Conservation (phyloP, 2,113 vertebrate genomes). For the Sarotherodon lohbergeri region DNA sequence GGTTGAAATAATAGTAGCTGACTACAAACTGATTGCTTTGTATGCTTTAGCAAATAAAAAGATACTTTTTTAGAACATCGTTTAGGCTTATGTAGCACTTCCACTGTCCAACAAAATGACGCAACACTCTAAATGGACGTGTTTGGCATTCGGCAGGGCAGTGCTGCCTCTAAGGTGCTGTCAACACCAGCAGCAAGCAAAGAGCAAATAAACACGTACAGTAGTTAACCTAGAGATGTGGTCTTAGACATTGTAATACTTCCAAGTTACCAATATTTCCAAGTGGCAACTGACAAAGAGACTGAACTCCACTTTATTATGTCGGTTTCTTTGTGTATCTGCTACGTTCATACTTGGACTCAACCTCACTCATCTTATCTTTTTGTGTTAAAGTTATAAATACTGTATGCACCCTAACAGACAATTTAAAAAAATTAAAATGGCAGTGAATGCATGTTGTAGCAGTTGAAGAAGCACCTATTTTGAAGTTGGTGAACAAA, state of each 20-base stretch:
- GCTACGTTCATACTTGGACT: neutral
- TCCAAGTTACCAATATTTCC: neutral
- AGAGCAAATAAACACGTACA: neutral
- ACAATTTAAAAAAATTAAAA: neutral
- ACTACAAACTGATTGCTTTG: neutral
- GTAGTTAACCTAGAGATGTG: neutral
- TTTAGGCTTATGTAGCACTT: neutral
- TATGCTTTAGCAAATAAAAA: neutral
- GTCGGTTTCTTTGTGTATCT: neutral
- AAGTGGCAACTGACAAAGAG: neutral
- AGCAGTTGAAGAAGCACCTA: neutral
- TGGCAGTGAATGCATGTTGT: neutral
- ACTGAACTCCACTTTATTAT: neutral
- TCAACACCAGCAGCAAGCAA: neutral
- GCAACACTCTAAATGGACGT: neutral
- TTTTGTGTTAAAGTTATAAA: neutral
- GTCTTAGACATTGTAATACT: neutral
- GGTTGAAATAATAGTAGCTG: neutral
- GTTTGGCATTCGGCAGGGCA: neutral
- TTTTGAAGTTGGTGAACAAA: neutral
- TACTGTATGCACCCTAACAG: neutral
- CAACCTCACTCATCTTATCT: neutral
- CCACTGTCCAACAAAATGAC: accelerated
- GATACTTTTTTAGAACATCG: neutral
- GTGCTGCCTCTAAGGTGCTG: neutral